Conservation (phyloP, 2,888 invertebrate species). For the Pollenia angustigena region DNA sequence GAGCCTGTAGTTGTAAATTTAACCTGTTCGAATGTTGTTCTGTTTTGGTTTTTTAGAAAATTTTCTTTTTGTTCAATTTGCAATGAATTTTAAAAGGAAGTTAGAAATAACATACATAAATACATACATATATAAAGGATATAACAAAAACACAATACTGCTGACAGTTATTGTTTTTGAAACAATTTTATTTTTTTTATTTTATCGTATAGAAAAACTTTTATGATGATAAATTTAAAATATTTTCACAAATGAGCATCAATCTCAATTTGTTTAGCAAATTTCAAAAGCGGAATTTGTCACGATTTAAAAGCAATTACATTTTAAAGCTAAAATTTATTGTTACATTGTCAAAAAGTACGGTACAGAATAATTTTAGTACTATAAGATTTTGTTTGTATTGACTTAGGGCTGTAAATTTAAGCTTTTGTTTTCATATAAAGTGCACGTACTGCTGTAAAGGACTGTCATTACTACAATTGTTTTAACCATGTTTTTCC, state of each 20-base stretch:
- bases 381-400: too few species aligned
- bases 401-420: too few species aligned
- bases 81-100: constrained; percentile 2
- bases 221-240: constrained; percentile 11
- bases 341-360: too few species aligned
- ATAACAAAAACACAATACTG: constrained; percentile 26
- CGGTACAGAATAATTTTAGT: too few species aligned
- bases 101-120: background rate
- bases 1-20: background rate
- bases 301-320: background rate
- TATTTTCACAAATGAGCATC: background rate
- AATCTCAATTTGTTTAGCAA: background rate
- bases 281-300: background rate
- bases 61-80: constrained; percentile 6
- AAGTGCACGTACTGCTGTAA: too few species aligned
- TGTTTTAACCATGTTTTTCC: too few species aligned
- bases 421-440: too few species aligned
- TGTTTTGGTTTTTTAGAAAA: background rate
- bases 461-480: too few species aligned
- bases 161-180: constrained; percentile 34
- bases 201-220: background rate
- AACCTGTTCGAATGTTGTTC: background rate
- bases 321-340: background rate
- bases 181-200: background rate
- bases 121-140: background rate